Base-by-base conservation (phyloP, 2,888 invertebrate species). In the Chloroclystis v-ata region DNA sequence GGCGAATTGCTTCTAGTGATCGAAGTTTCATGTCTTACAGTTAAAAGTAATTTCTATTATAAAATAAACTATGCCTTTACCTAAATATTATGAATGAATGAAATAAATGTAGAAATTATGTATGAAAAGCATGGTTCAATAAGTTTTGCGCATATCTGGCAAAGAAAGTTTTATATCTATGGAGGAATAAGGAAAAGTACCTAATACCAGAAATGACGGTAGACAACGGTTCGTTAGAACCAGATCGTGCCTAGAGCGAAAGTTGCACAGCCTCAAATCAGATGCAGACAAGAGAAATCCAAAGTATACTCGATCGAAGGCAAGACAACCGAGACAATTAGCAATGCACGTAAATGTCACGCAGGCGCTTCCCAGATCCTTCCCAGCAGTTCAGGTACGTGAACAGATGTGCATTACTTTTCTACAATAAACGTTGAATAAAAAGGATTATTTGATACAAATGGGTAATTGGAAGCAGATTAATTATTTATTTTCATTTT, bases 291-390 rank as follows among this genome's bases (percentile, higher is more conserved):
- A 69, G 75, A 74, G 75, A 77, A 76, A 76, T 74, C 69, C 67
- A 56, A 60, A 60, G 62, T 67, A 69, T 73, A 76, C 75, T 79
- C 75, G 72, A 75, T 75, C 71, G 71, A 48, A 56, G 54, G 78
- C 76, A 71, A 72, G 20, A 5, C 70, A 71, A 72, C 69, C 67
- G 60, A 67, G 66, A 76, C 75, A 75, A 83, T 82, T 84, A 83
- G 81, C 82, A 68, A 68, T 67, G 59, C 70, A 65, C 67, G 74
- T 59, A 71, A 76, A 82, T 82, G 82, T 81, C 86, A 86, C 84
- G 84, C 75, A 73, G 71, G 63, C 65, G 60, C 20, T 2, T 20
- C 20, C 20, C 20, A 20, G 20, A 20, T 20, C 20, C 3, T 20
- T 5, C 5, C 5, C 20, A 20, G 20, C 20, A 20, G 20, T 4